Base-by-base conservation (phyloP, 2,888 invertebrate genomes). In the Scrobipalpa atriplicella region DNA sequence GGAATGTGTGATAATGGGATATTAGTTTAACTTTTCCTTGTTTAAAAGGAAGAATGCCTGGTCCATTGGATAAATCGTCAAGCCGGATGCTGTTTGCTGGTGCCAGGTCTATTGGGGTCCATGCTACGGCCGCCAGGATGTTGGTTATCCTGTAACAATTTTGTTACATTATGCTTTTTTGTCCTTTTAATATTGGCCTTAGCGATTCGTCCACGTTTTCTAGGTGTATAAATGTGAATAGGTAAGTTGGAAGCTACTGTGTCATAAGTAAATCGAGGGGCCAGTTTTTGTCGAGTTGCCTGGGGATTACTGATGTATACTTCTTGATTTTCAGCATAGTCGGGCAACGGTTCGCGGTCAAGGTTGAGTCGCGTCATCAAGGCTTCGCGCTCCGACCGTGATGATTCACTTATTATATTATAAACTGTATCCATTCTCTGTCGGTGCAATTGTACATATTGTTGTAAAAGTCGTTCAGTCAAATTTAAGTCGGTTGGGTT, bases 1-100 rank as follows among this genome's bases (percentile, higher is more conserved):
- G 21, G 39, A 75, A 74, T 2, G 73, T 65, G 68, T 75, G 76
- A 41, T 71, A 73, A 16, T 74, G 73, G 10, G 74, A 69, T 36
- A 72, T 38, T 7, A 73, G 38, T 69, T 66, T 71, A 0, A 70
- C 51, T 0, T 66, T 61, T 60, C 75, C 75, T 3, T 75, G 39
- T 66, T 73, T 72, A 21, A 71, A 75, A 0, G 74, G 73, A 16
- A 75, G 68, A 8, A 69, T 16, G 29, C 73, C 71, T 0, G 70
- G 71, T 41, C 73, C 72, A 11, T 71, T 58, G 1, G 21, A 6
- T 2, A 63, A 11, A 11, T 9, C 16, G 39, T 62, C 62, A 16
- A 41, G 2, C 9, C 1, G 16, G 10, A 62, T 41, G 6, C 47
- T 51, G 9, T 63, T 10, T 19, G 19, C 63, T 36, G 3, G 63